Percentiles rank a stretch among this genome's conserved stretches.
Conservation (phyloP, 2,797 vertebrate genomes). For the Myotis myotis region DNA sequence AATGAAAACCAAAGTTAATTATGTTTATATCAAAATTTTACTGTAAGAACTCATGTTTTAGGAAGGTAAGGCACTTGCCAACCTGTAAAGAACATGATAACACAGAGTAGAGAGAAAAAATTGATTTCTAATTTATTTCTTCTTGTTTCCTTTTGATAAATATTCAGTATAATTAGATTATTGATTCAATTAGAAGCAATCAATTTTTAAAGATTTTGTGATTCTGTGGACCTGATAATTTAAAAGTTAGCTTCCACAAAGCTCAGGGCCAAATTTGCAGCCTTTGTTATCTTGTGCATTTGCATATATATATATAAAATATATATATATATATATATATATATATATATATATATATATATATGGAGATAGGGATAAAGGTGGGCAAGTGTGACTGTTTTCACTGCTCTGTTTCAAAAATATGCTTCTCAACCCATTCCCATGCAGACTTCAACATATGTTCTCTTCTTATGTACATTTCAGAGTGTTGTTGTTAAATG, state of each 20-base stretch:
- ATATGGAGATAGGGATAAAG: background rate
- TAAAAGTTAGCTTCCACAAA: background rate
- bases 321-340: background rate
- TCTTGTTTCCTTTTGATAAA: background rate
- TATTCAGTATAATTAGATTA: background rate
- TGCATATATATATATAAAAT: background rate
- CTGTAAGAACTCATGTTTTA: background rate
- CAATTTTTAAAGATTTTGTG: background rate
- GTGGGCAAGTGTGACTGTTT: background rate
- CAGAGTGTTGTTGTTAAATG: background rate
- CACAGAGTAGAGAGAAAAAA: background rate
- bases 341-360: background rate
- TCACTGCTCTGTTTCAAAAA: background rate
- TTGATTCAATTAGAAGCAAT: background rate
- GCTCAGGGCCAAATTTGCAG: background rate
- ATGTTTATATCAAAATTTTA: background rate
- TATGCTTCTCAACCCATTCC: background rate
- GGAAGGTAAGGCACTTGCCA: background rate
- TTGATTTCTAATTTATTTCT: conserved; percentile 2
- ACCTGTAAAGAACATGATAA: background rate
- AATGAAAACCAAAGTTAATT: background rate
- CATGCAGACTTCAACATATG: background rate
- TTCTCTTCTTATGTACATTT: background rate
- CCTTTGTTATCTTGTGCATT: background rate
- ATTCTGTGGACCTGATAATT: background rate